Conservation (phyloP, 2,888 invertebrate genomes). For the Myopa testacea region DNA sequence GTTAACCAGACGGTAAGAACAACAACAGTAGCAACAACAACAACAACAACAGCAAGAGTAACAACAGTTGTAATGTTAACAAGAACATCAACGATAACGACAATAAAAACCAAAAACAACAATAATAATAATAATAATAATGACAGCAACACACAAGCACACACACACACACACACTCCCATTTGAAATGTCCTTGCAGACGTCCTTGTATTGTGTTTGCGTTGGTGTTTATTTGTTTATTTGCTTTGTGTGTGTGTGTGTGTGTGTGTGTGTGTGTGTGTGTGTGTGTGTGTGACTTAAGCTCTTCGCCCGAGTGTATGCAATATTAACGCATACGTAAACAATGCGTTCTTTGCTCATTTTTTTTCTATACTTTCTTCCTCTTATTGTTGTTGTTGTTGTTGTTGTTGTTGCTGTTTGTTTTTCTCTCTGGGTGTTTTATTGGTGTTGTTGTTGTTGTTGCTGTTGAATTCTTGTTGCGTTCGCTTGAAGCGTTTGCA, state of each 20-base stretch:
- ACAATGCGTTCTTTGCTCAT: slow-evolving; percentile 5
- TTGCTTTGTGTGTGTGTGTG: not conserved
- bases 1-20: not conserved
- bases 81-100: not conserved
- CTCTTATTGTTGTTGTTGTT: not conserved
- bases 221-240: not conserved
- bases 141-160: not conserved
- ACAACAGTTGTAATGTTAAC: not conserved
- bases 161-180: no score
- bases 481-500: not conserved
- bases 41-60: not conserved
- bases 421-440: not conserved
- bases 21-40: not conserved
- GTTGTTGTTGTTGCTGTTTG: not conserved
- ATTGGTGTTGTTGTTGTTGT: not conserved
- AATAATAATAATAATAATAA: slow-evolving; percentile 1
- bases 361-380: not conserved
- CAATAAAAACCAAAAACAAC: not conserved
- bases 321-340: slow-evolving; percentile 16
- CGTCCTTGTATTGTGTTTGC: slow-evolving; percentile 3
- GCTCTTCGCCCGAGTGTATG: slow-evolving; percentile 7
- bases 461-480: not conserved
- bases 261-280: not conserved
- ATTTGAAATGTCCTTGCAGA: not conserved
- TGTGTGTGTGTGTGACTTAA: not conserved